Evolutionary conservation across 1,140 invertebrate genomes (phyloP).

Genomic region (Eupristina koningsbergeri): DNA sequence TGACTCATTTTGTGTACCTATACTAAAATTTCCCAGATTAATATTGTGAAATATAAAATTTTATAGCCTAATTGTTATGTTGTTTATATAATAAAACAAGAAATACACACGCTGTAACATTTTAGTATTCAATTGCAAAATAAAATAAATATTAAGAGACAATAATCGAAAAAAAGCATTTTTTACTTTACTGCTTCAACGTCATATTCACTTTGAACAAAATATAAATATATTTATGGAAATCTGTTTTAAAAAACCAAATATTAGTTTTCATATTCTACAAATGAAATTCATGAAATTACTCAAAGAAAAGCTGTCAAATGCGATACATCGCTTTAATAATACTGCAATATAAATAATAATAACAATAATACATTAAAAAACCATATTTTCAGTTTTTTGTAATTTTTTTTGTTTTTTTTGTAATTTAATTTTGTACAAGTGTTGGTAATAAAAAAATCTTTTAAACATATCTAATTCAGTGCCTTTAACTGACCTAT

Average conservation of each 20-base stretch:
- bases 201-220: background rate
- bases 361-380: no score
- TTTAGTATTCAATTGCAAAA: background rate
- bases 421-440: no score
- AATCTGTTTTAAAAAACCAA: background rate
- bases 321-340: background rate
- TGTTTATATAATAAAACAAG: constrained; percentile 29
- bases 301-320: no score
- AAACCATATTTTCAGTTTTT: no score
- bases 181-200: background rate
- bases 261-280: background rate
- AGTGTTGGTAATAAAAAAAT: no score
- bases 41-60: constrained; percentile 28
- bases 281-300: background rate
- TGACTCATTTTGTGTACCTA: constrained; percentile 37
- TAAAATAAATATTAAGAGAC: background rate
- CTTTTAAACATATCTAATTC: no score
- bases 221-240: background rate
- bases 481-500: no score
- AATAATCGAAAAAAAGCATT: background rate
- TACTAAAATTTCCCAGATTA: constrained; percentile 32
- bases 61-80: constrained; percentile 27
- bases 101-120: background rate
- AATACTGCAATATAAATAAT: no score
- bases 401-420: no score